Evolutionary conservation across 2,797 vertebrate genomes (phyloP), one percentile per base, ranked within the genome.

Genomic region (Pangasius larnaudii): DNA sequence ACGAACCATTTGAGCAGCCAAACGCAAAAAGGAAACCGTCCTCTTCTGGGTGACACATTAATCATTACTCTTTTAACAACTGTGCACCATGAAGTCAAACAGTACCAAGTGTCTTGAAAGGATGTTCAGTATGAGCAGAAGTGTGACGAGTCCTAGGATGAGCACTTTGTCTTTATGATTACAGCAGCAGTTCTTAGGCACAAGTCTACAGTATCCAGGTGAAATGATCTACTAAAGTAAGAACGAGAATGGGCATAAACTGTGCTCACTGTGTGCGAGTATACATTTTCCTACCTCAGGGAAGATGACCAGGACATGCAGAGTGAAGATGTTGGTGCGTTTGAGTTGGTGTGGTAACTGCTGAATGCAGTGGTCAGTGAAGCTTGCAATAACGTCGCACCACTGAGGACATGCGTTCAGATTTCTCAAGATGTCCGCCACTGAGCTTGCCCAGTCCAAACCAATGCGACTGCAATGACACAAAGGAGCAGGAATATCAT

Each of bases 361-460:
- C 89, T 97, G 96, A 16, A 99, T 88, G 90, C 98, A 99, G 85
- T 98, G 97, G 92, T 99, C 97, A 1, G 98, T 98, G 95, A 98
- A 99, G 80, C 97, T 92, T 3, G 97, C 96, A 0, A 98, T 97
- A 82, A 99, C 97, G 0, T 90, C 27, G 49, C 95, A 95, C 99
- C 99, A 99, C 93, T 97, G 96, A 0, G 96, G 94, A 67, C 97
- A 97, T 53, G 93, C 89, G 87, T 98, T 97, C 90, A 99, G 95
- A 14, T 97, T 96, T 18, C 97, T 96, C 3, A 99, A 95, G 91
- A 99, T 98, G 92, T 99, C 98, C 0, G 98, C 97, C 94, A 99
- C 98, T 13, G 98, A 98, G 93, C 98, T 98, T 0, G 98, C 98
- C 98, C 98, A 99, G 93, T 99, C 98, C 93, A 99, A 94, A 67